Conservation (phyloP, 1,140 invertebrate genomes). For the Drosophila truncata region DNA sequence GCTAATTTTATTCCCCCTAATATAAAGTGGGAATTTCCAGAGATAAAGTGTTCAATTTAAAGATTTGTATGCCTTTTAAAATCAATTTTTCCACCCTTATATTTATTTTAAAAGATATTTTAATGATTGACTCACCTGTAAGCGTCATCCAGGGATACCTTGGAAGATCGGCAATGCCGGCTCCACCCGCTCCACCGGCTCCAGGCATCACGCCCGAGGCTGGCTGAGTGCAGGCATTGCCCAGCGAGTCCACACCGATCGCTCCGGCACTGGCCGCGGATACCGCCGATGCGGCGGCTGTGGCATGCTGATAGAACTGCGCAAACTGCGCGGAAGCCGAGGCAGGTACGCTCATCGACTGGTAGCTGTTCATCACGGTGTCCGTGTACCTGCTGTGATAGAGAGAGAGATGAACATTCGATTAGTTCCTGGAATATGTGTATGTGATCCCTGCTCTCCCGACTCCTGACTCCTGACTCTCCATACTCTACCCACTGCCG, state of each 20-base stretch:
- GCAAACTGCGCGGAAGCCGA: conserved; percentile 87
- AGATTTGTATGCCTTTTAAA: neutral
- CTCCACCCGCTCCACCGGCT: conserved; percentile 87
- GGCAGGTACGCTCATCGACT: conserved; percentile 85
- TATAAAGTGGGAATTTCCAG: neutral
- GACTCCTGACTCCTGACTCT: neutral
- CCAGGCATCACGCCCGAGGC: conserved; percentile 86
- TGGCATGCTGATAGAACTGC: conserved; percentile 93
- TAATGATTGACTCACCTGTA: conserved; percentile 90
- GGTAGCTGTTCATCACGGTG: conserved; percentile 85
- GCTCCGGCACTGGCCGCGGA: conserved; percentile 87
- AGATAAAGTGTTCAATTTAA: neutral
- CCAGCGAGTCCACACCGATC: conserved; percentile 84
- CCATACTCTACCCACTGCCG: neutral
- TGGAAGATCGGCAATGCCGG: conserved; percentile 93
- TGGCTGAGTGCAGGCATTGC: conserved; percentile 87
- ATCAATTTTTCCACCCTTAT: neutral
- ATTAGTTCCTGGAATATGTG: conserved; percentile 44
- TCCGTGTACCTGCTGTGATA: conserved; percentile 81
- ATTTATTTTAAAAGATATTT: neutral
- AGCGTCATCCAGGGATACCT: conserved; percentile 99
- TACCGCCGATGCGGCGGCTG: conserved; percentile 88
- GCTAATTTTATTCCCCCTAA: neutral
- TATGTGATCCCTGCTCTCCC: conserved; percentile 13
- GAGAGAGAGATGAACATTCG: conserved; percentile 3